Base-by-base conservation (phyloP, 64 coral and sea anemone genomes). In the Montipora efflorescens region DNA sequence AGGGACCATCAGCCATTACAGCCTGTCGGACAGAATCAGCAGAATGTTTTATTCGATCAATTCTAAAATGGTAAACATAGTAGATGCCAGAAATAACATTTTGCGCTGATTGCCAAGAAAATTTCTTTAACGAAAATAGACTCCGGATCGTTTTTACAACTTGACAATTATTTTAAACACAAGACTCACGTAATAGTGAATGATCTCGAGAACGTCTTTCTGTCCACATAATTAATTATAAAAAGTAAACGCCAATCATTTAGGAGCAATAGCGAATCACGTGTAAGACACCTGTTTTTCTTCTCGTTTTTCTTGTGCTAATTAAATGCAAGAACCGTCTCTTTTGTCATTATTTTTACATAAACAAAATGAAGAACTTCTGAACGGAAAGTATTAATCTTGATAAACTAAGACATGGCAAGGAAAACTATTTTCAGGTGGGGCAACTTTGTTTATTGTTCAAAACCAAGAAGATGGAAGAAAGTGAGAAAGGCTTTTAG, bases 281-380 rank as follows among this genome's bases (percentile, higher is more conserved):
- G 7, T 44, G 8, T 9, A 86, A 86, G 82, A 70, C 82, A 86
- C 82, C 82, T 86, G 82, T 86, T 48, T 36, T 61, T 43, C 5
- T 4, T 4, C 36, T 18, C 18, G 36, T 66, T 44, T 28, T 7
- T 45, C 44, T 11, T 28, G 44, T 45, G 45, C 46, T n/a, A 51
- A 86, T 86, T 48, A 23, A 70, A 86, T 86, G 80, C 80, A 82
- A n/a, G 45, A 45, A 8, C 58, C 23, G 53, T 82, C 80, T 82
- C 25, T 11, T 71, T 86, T 12, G 22, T 12, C 21, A 13, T 48
- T 47, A 67, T 45, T n/a, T 36, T 57, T 22, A 12, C 18, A 72
- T 48, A 72, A 52, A 71, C 76, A 50, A 19, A 7, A 48, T 18
- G 46, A 78, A 16, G 16, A 8, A 19, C 45, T 8, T 78, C 11